phyloP scores from a whole-genome alignment of 2,888 invertebrate species.

The Oasisia sp. region DNA sequence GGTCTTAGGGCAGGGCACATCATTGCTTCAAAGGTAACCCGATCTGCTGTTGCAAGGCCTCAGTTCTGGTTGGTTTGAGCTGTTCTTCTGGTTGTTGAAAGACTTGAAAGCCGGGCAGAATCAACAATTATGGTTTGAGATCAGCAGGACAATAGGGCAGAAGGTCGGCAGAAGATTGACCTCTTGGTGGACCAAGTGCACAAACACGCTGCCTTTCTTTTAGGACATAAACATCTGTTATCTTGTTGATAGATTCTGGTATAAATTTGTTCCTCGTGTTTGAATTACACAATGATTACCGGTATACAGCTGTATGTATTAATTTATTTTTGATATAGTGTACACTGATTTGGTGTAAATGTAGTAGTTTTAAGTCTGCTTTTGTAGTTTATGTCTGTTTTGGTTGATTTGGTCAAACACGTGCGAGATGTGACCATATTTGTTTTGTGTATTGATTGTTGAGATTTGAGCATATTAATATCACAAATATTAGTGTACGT shows the following conservation, averaged over 20 bases:
- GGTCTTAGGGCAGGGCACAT: neutral
- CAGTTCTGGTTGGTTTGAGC: neutral
- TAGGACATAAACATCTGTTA: neutral
- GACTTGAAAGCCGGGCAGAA: neutral
- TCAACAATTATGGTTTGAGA: slow-evolving; percentile 2
- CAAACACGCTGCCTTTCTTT: neutral
- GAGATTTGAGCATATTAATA: too few relatives aligned
- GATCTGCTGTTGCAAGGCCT: neutral
- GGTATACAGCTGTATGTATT: too few relatives aligned
- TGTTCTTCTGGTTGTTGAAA: slow-evolving; percentile 10
- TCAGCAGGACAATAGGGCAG: neutral
- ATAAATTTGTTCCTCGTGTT: too few relatives aligned
- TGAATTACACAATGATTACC: too few relatives aligned
- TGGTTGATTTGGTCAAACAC: too few relatives aligned
- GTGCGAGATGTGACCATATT: too few relatives aligned
- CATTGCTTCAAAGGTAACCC: neutral
- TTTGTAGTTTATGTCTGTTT: too few relatives aligned
- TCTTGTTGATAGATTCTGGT: neutral
- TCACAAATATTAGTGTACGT: too few relatives aligned
- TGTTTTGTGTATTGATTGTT: too few relatives aligned
- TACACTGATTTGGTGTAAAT: too few relatives aligned
- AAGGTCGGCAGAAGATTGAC: neutral
- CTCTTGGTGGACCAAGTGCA: neutral
- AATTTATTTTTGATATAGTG: too few relatives aligned
- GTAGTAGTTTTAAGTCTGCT: too few relatives aligned